Evolutionary conservation across 2,888 invertebrate genomes (phyloP), one percentile per base, ranked within the genome.

Genomic region (Isoperla grammatica): DNA sequence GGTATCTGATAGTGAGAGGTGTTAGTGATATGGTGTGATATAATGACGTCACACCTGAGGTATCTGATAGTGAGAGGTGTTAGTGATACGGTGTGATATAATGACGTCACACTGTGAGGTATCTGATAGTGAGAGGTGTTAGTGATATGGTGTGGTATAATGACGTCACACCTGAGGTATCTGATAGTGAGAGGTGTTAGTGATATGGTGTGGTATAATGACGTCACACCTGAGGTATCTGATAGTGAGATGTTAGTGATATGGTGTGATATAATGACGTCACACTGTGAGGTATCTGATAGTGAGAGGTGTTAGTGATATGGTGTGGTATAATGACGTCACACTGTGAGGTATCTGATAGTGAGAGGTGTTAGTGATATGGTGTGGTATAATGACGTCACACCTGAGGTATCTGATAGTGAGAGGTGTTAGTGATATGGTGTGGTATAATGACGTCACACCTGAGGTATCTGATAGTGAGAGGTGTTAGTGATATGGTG

Each of bases 71-170:
- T 12, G 46, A 22, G 2, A 5, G 39, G 37, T 22, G 53, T 20
- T 53, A 29, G 37, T 37, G 53, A 53, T 37, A 39, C 19, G 53
- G 53, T 53, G 35, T 53, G 53, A 20, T 39, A 39, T 53, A 53
- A 53, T 53, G 53, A 53, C 37, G 39, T 53, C 37, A 53, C 53
- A 37, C 53, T 39, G 37, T 37, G 53, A 53, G 53, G n/a, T n/a
- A n/a, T n/a, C n/a, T n/a, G n/a, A n/a, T n/a, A n/a, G n/a, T n/a
- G n/a, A n/a, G n/a, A n/a, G n/a, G n/a, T n/a, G 53, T 20, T 53
- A 29, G 37, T 37, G 53, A 53, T 37, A 39, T 39, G 53, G 53
- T 29, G 29, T 29, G 29, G 5, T 6, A 29, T 29, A 29, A 29
- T 29, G 29, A 29, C 8, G 29, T 29, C 5, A 29, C 29, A 4